phyloP scores from a whole-genome alignment of 2,797 vertebrate species.

The Antrozous pallidus region DNA sequence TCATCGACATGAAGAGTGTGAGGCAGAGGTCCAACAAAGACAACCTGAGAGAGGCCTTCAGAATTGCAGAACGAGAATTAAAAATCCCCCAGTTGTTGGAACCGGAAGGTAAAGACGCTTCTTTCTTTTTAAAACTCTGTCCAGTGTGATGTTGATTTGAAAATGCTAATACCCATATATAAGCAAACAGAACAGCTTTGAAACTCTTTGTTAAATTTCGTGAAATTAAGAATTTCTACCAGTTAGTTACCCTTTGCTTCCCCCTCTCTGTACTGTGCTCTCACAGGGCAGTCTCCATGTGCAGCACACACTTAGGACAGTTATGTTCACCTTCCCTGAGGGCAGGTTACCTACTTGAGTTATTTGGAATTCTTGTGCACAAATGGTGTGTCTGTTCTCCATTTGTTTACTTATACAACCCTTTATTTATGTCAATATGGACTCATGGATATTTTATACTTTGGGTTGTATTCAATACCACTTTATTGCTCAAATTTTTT shows the following conservation, averaged over 20 bases:
- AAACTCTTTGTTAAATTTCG: background rate
- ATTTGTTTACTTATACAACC: background rate
- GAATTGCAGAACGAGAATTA: conserved; percentile 89
- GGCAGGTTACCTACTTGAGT: background rate
- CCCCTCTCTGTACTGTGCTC: background rate
- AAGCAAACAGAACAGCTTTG: background rate
- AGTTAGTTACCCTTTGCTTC: background rate
- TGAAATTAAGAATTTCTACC: background rate
- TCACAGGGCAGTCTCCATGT: background rate
- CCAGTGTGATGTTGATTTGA: background rate
- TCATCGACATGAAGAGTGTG: conserved; percentile 89
- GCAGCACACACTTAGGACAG: background rate
- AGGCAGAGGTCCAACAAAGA: conserved; percentile 89
- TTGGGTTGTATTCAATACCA: background rate
- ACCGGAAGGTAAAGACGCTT: conserved; percentile 86
- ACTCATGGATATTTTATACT: background rate
- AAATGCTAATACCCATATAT: background rate
- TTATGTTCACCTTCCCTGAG: background rate
- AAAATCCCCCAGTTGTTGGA: conserved; percentile 93
- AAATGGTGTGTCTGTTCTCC: background rate
- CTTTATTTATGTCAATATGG: background rate
- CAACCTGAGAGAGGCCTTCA: conserved; percentile 93
- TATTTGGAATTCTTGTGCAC: background rate
- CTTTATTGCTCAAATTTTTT: background rate
- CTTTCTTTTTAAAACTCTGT: background rate